Evolutionary conservation across 2,113 vertebrate species (phyloP).

Genomic region (Eulacestoma nigropectus): DNA sequence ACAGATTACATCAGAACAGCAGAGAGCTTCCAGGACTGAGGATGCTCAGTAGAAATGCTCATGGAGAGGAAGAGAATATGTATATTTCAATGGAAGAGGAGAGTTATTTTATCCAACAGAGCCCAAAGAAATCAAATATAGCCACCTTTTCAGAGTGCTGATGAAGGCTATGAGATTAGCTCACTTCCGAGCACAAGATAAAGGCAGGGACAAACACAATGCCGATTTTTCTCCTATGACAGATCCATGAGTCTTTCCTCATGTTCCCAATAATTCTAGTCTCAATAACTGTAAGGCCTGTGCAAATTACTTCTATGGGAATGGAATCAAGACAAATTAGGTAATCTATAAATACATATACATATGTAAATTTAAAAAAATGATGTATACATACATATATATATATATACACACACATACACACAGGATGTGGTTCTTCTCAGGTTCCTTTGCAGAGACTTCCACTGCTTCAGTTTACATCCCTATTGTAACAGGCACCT

Average conservation of each 20-base stretch:
- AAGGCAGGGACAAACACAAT: background rate
- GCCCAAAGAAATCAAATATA: background rate
- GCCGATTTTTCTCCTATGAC: background rate
- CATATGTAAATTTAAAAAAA: too few species aligned
- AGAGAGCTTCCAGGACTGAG: background rate
- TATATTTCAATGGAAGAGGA: background rate
- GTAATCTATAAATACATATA: background rate
- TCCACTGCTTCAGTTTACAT: background rate
- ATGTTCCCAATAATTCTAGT: background rate
- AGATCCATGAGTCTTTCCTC: background rate
- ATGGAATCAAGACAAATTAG: background rate
- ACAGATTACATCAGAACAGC: background rate
- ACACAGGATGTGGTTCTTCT: accelerated
- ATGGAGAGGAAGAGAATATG: background rate
- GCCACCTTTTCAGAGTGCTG: background rate
- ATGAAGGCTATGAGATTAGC: background rate
- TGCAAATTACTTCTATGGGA: background rate
- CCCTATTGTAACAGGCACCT: background rate
- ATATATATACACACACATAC: background rate
- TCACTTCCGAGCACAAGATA: background rate
- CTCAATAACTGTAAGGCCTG: background rate
- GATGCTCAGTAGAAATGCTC: background rate
- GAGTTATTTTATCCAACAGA: background rate
- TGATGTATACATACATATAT: too few species aligned
- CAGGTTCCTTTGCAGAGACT: background rate